These are phyloP conservation scores for Globia sparganii DNA, from an alignment of 2,888 invertebrate genomes.

Conservation along the genomic window DNA sequence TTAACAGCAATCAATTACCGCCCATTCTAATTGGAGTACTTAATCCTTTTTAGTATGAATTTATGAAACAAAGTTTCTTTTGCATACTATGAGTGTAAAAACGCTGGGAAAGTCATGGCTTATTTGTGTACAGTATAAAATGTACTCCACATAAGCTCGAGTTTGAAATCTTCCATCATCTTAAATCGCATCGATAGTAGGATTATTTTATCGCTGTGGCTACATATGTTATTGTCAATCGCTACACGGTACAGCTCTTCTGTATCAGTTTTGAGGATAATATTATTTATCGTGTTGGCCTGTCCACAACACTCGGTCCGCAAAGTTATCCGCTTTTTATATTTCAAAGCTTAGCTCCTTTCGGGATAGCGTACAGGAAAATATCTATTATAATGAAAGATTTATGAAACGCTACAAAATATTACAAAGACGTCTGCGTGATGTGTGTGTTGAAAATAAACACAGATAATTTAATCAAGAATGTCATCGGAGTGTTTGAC, in stretches of 20 bases:
- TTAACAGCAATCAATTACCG: constrained; percentile 62
- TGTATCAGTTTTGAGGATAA: constrained; percentile 65
- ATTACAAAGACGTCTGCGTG: constrained; percentile 29
- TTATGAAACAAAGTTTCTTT: constrained; percentile 6
- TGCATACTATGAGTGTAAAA: constrained; percentile 4
- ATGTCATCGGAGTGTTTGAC: constrained; percentile 45
- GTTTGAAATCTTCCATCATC: constrained; percentile 10
- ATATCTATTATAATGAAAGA: constrained; percentile 55
- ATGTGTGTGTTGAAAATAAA: constrained; percentile 39
- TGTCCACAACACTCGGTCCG: constrained; percentile 64
- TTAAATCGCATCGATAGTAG: constrained; percentile 3
- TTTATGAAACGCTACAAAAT: constrained; percentile 53
- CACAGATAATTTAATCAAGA: constrained; percentile 40
- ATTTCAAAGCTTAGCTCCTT: constrained; percentile 65
- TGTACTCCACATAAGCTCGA: background rate
- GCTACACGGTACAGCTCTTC: constrained; percentile 46
- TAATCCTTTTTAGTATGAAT: constrained; percentile 36
- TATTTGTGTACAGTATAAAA: background rate
- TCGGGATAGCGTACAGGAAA: constrained; percentile 48
- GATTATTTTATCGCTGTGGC: constrained; percentile 40
- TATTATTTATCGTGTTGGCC: constrained; percentile 65
- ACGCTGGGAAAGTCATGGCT: background rate
- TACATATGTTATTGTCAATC: constrained; percentile 56
- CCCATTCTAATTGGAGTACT: constrained; percentile 58
- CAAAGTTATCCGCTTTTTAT: constrained; percentile 61